Conservation (phyloP, 2,113 vertebrate genomes). For the Eidolon helvum region DNA sequence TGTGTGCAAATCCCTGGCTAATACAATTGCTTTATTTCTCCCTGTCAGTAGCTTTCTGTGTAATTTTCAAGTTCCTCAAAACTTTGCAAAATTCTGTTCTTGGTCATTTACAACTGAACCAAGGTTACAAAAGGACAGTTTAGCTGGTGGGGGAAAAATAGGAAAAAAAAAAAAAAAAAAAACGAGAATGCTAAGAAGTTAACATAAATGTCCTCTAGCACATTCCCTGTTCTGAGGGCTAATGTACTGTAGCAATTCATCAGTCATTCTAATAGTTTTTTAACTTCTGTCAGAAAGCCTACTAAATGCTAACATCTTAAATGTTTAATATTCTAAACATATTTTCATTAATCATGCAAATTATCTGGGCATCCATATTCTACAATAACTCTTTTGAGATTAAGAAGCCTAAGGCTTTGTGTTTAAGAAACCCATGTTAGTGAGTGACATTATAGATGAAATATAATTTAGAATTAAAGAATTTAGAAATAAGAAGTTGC, state of each 20-base stretch:
- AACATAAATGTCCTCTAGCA: constrained; percentile 73
- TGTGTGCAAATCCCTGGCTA: not conserved
- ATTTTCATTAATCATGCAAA: constrained; percentile 76
- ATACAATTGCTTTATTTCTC: not conserved
- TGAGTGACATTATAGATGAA: not conserved
- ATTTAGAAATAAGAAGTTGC: constrained; percentile 30
- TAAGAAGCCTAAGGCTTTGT: constrained; percentile 47
- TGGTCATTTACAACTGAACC: constrained; percentile 46
- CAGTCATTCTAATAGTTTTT: constrained; percentile 75
- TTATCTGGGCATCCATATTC: constrained; percentile 71
- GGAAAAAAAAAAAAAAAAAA: constrained; percentile 22
- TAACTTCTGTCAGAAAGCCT: constrained; percentile 75
- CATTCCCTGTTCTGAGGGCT: constrained; percentile 38
- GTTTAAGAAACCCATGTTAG: not conserved
- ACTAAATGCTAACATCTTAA: constrained; percentile 74
- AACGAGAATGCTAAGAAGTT: constrained; percentile 56
- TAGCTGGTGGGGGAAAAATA: not conserved
- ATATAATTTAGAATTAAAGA: not conserved
- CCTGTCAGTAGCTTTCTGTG: not conserved
- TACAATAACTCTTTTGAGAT: constrained; percentile 61
- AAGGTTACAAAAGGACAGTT: constrained; percentile 58
- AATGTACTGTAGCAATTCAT: constrained; percentile 76
- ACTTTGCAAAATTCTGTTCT: not conserved
- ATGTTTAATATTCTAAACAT: constrained; percentile 77
- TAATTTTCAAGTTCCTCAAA: constrained; percentile 26